Evolutionary conservation across 2,113 vertebrate genomes (phyloP).

Genomic region (Oryzias curvinotus): DNA sequence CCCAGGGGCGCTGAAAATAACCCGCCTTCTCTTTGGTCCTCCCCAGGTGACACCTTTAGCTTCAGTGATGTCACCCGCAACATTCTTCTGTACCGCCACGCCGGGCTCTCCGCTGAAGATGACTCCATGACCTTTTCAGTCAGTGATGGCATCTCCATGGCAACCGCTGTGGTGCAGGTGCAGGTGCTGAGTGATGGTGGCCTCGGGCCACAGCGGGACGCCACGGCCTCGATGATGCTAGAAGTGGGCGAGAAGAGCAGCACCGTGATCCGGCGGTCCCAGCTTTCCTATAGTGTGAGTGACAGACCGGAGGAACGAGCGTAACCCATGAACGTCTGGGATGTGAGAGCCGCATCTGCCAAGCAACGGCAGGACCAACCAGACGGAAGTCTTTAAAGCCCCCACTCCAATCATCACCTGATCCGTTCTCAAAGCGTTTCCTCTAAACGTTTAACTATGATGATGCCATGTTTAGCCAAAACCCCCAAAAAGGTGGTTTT

Average conservation of each 20-base stretch:
- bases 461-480: too few species aligned
- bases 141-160: slow-evolving; percentile 83
- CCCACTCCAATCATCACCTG: too few species aligned
- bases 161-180: slow-evolving; percentile 80
- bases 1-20: too few species aligned
- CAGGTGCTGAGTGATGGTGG: slow-evolving; percentile 70
- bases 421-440: too few species aligned
- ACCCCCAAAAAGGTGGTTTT: too few species aligned
- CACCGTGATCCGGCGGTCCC: slow-evolving; percentile 78
- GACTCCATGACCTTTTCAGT: slow-evolving; percentile 89
- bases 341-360: too few species aligned
- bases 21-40: not conserved
- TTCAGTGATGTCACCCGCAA: slow-evolving; percentile 86
- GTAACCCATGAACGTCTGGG: too few species aligned
- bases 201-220: slow-evolving; percentile 76
- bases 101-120: slow-evolving; percentile 77
- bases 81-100: slow-evolving; percentile 84
- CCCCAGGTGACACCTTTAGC: slow-evolving; percentile 87
- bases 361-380: too few species aligned
- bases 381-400: too few species aligned
- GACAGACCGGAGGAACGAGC: not conserved
- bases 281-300: slow-evolving; percentile 88
- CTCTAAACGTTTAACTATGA: too few species aligned
- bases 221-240: slow-evolving; percentile 76
- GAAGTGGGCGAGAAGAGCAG: slow-evolving; percentile 85